Evolutionary conservation across 2,797 vertebrate genomes (phyloP), one percentile per base, ranked within the genome.

Genomic region (Limnodromus scolopaceus): DNA sequence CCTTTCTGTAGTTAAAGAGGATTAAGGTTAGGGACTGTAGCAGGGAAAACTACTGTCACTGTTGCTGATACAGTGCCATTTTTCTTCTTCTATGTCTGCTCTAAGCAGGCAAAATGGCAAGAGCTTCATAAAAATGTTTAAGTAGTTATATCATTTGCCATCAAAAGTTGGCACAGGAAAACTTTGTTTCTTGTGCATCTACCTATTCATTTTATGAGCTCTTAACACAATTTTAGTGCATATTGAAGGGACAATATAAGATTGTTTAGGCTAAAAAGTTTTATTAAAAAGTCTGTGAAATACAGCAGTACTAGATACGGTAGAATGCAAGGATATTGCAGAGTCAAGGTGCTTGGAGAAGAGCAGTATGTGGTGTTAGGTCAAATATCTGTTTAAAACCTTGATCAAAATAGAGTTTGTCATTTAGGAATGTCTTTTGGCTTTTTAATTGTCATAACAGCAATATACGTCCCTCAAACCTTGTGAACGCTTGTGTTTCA

Each of bases 21-120:
- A 97, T 96, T 98, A 96, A 93, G 92, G 94, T 97, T 96, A 83
- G 95, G 96, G 82, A 96, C 75, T 84, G 82, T 84, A 89, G 68
- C 92, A 88, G 91, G 54, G 61, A 94, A 97, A 97, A 75, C 93
- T 95, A 63, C 93, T 94, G 96, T 93, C 96, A 96, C 69, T 58
- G 68, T 93, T 96, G 85, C 82, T 81, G 74, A 79, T 93, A 87
- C 66, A 49, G 92, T 92, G 84, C 94, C 80, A 84, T 97, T 95
- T 96, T 92, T 95, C 95, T 95, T 96, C 87, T 95, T 90, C 96
- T 71, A 2, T 80, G 46, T 82, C 93, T 87, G 38, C 75, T 96
- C 83, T 72, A 91, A 91, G 92, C 76, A 87, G 66, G 58, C 91
- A 95, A 96, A 92, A 94, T 95, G 80, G 93, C 91, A 95, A 94